phyloP scores from a whole-genome alignment of 35 echinoderm and acorn worm species.

The Amphiura filiformis region DNA sequence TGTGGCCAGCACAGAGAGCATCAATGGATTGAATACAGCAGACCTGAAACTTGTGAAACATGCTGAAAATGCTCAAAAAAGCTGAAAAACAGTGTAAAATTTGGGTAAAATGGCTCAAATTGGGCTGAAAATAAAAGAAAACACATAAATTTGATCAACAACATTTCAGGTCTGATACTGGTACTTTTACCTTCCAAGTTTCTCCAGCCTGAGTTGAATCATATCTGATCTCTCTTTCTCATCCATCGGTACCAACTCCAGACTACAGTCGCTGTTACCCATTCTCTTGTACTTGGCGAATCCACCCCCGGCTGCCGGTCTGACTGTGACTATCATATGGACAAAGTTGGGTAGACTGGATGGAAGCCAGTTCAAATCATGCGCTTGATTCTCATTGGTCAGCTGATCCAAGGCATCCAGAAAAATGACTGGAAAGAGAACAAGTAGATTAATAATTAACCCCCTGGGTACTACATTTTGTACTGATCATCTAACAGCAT shows the following conservation, averaged over 20 bases:
- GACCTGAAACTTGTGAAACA: too few species aligned
- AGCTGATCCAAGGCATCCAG: conserved; percentile 91
- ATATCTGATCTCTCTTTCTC: neutral
- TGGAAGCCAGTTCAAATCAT: conserved; percentile 76
- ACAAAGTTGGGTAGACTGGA: conserved; percentile 55
- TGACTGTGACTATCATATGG: conserved; percentile 62
- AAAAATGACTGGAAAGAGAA: conserved; percentile 61
- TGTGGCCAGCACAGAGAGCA: too few species aligned
- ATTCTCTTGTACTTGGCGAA: conserved; percentile 7
- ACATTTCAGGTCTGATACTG: too few species aligned
- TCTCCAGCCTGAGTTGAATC: neutral
- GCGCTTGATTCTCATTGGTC: conserved; percentile 79
- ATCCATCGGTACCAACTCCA: conserved; percentile 11
- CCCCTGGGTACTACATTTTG: too few species aligned
- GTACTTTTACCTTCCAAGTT: neutral
- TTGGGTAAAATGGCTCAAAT: too few species aligned
- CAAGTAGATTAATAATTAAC: too few species aligned
- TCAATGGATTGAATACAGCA: too few species aligned
- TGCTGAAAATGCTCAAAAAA: too few species aligned
- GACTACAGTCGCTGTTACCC: conserved; percentile 2
- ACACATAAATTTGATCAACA: too few species aligned
- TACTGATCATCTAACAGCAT: too few species aligned
- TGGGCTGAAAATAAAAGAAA: too few species aligned
- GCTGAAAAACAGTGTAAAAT: too few species aligned
- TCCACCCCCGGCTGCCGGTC: conserved; percentile 56